phyloP scores from a whole-genome alignment of 2,888 invertebrate genomes.

The Belgica antarctica region DNA sequence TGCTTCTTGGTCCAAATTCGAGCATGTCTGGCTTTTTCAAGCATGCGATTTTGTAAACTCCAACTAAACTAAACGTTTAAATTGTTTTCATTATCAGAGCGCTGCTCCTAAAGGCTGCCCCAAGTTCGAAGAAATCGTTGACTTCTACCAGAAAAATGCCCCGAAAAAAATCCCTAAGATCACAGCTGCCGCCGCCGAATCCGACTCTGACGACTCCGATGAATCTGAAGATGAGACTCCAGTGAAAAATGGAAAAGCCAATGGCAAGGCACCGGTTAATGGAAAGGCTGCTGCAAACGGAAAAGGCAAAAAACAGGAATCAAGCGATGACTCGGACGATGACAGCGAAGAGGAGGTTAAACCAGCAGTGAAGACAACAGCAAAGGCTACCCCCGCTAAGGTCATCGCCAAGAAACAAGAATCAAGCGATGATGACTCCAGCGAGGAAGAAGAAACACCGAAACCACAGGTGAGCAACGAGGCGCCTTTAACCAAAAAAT shows the following conservation, averaged over 20 bases:
- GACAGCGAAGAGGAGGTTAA: constrained; percentile 50
- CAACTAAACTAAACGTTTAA: constrained; percentile 49
- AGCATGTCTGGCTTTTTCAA: constrained; percentile 1
- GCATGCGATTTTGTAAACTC: constrained; percentile 44
- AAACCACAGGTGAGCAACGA: constrained; percentile 29
- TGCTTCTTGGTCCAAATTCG: background rate
- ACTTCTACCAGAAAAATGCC: constrained; percentile 59
- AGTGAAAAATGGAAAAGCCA: constrained; percentile 46
- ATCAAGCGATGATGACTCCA: constrained; percentile 47
- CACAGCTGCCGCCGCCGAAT: constrained; percentile 48
- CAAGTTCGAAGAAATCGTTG: constrained; percentile 62
- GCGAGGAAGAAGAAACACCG: constrained; percentile 46
- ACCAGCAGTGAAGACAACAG: constrained; percentile 17
- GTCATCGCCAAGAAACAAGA: constrained; percentile 53
- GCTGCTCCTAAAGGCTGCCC: constrained; percentile 65
- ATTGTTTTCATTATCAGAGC: constrained; percentile 55
- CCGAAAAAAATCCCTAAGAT: constrained; percentile 50
- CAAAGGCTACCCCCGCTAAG: constrained; percentile 45
- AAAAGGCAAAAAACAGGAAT: constrained; percentile 51
- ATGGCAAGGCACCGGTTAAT: constrained; percentile 39
- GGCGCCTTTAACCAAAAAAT: background rate
- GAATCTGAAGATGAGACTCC: constrained; percentile 51
- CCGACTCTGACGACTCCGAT: constrained; percentile 34
- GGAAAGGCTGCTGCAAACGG: background rate
- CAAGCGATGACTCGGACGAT: constrained; percentile 55